Percentiles rank a stretch among this genome's conserved stretches.
Conservation (phyloP, 53 echinoderm and acorn worm species). For the Holothuria scabra region DNA sequence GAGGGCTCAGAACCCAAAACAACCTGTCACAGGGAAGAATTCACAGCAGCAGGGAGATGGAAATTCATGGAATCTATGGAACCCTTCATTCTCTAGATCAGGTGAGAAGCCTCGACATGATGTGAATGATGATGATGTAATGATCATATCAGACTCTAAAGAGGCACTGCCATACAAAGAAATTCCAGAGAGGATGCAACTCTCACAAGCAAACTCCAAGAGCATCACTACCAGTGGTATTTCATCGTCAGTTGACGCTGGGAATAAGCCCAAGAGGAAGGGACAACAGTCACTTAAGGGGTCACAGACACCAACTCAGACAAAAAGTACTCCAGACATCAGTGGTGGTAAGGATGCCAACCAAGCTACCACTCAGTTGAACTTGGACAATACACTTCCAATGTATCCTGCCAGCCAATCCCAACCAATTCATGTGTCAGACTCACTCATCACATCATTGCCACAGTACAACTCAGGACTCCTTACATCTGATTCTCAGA, state of each 20-base stretch:
- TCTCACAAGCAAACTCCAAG: not conserved
- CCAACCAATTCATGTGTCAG: not conserved
- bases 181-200: not conserved
- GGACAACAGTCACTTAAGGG: not conserved
- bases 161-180: not conserved
- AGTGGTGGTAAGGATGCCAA: not conserved
- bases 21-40: not conserved
- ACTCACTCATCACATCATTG: slow-evolving; percentile 21
- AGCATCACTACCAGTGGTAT: not conserved
- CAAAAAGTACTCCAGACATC: not conserved
- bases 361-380: not conserved
- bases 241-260: not conserved
- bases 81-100: slow-evolving; percentile 32
- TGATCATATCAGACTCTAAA: not conserved
- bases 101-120: slow-evolving; percentile 14
- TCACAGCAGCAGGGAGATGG: slow-evolving; percentile 27
- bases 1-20: not conserved
- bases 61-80: slow-evolving; percentile 18
- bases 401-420: not conserved
- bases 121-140: slow-evolving; percentile 6
- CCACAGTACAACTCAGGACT: not conserved
- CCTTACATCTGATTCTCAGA: slow-evolving; percentile 18
- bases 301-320: not conserved
- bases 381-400: not conserved
- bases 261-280: slow-evolving; percentile 13